Percentiles rank a stretch among this genome's conserved stretches.
phyloP scores from a whole-genome alignment of 53 echinoderm and acorn worm genomes.

The Paelopatides confundens region DNA sequence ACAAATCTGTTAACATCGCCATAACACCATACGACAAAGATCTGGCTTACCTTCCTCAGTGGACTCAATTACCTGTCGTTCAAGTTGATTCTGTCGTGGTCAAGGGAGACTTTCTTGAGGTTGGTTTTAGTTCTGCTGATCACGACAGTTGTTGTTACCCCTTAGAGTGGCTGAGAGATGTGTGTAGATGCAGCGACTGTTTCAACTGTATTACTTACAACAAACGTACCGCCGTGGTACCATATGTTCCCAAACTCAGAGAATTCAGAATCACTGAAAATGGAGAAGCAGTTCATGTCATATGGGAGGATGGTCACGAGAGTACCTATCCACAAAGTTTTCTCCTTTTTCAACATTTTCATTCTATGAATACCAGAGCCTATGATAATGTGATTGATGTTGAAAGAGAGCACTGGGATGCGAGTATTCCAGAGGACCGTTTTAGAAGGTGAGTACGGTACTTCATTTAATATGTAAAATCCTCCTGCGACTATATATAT shows the following conservation, averaged over 20 bases:
- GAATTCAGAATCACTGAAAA: not conserved
- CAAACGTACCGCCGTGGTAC: not conserved
- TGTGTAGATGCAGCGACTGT: slow-evolving; percentile 21
- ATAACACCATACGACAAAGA: not conserved
- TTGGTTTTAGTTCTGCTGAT: not conserved
- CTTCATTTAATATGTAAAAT: too few species aligned
- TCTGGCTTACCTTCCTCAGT: not conserved
- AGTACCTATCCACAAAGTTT: not conserved
- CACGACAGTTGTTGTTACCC: not conserved
- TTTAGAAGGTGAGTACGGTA: not conserved
- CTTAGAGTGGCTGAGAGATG: slow-evolving; percentile 34
- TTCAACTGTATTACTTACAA: slow-evolving; percentile 18
- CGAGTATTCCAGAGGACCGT: not conserved
- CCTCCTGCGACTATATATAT: too few species aligned
- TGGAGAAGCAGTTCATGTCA: not conserved
- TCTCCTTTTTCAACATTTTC: not conserved
- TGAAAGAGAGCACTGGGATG: not conserved
- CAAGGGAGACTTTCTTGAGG: not conserved
- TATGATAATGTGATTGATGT: slow-evolving; percentile 3
- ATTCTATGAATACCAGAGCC: not conserved
- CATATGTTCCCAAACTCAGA: not conserved
- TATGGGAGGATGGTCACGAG: slow-evolving; percentile 29
- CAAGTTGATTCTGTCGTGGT: not conserved
- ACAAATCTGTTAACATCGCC: not conserved
- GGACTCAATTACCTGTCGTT: not conserved